Percentiles rank a stretch among this genome's conserved stretches.
phyloP scores from a whole-genome alignment of 2,888 invertebrate genomes.

The Esperia sulphurella region DNA sequence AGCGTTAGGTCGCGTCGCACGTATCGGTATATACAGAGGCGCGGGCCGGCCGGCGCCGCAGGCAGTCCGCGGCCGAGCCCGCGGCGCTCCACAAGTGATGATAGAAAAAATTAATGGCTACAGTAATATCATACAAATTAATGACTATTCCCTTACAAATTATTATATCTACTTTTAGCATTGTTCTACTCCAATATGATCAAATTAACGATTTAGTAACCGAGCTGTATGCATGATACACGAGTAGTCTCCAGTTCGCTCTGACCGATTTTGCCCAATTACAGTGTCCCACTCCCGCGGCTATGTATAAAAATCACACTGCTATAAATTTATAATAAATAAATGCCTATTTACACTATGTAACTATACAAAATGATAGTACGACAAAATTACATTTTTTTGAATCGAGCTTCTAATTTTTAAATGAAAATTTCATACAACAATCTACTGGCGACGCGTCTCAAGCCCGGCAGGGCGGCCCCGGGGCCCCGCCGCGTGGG shows the following conservation, averaged over 20 bases:
- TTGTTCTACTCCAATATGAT: slow-evolving; percentile 75
- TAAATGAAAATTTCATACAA: slow-evolving; percentile 65
- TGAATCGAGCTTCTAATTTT: slow-evolving; percentile 72
- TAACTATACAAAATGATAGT: slow-evolving; percentile 78
- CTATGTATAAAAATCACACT: slow-evolving; percentile 76
- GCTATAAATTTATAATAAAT: slow-evolving; percentile 79
- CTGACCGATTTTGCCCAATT: slow-evolving; percentile 59
- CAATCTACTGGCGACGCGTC: slow-evolving; percentile 51
- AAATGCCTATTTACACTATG: slow-evolving; percentile 80
- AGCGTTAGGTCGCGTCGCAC: slow-evolving; percentile 45
- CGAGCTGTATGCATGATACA: slow-evolving; percentile 63
- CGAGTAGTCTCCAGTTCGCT: slow-evolving; percentile 60
- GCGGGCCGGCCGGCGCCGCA: slow-evolving; percentile 34
- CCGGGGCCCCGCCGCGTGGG: slow-evolving; percentile 2
- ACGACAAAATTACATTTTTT: slow-evolving; percentile 73
- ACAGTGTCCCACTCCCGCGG: slow-evolving; percentile 69
- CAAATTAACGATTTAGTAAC: slow-evolving; percentile 60
- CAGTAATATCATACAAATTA: slow-evolving; percentile 80
- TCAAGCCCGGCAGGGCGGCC: slow-evolving; percentile 24
- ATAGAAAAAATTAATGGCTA: slow-evolving; percentile 77
- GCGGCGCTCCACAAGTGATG: slow-evolving; percentile 57
- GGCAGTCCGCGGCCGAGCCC: slow-evolving; percentile 27
- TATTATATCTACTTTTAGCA: slow-evolving; percentile 76
- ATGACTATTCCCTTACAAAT: slow-evolving; percentile 79
- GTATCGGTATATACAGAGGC: slow-evolving; percentile 54